Conservation (phyloP, 2,113 vertebrate species). For the Coptodon rendalli region DNA sequence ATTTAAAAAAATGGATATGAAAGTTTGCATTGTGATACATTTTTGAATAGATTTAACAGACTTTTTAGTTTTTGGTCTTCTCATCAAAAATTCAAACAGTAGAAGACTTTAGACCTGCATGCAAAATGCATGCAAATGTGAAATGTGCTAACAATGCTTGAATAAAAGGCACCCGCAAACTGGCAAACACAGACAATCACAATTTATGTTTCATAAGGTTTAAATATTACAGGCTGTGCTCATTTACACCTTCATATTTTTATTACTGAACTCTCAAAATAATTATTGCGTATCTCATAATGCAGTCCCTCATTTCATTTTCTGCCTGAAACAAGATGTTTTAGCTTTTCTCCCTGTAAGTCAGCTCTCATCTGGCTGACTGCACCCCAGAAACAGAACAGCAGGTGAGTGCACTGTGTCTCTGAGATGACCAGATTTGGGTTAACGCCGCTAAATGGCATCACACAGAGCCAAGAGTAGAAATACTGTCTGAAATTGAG, state of each 20-base stretch:
- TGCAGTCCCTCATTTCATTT: background rate
- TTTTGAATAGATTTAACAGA: background rate
- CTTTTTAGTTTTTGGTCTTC: background rate
- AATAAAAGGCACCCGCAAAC: background rate
- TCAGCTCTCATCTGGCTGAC: background rate
- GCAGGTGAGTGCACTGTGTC: background rate
- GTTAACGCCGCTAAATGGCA: background rate
- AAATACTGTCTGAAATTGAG: background rate
- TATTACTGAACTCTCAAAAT: background rate
- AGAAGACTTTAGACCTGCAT: background rate
- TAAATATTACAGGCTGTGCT: background rate
- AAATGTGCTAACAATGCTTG: background rate
- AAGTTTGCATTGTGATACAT: background rate
- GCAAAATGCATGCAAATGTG: background rate
- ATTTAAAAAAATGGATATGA: background rate
- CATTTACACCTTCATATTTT: background rate
- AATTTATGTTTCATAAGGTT: background rate
- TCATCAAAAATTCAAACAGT: accelerated
- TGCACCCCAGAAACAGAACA: background rate
- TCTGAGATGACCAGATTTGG: background rate
- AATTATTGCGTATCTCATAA: background rate
- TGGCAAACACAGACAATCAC: background rate
- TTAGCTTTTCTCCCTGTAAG: background rate
- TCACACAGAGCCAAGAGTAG: background rate
- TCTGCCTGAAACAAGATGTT: background rate